Evolutionary conservation across 2,797 vertebrate genomes (phyloP), one percentile per base, ranked within the genome.

Genomic region (Petrocephalus schoutedeni): DNA sequence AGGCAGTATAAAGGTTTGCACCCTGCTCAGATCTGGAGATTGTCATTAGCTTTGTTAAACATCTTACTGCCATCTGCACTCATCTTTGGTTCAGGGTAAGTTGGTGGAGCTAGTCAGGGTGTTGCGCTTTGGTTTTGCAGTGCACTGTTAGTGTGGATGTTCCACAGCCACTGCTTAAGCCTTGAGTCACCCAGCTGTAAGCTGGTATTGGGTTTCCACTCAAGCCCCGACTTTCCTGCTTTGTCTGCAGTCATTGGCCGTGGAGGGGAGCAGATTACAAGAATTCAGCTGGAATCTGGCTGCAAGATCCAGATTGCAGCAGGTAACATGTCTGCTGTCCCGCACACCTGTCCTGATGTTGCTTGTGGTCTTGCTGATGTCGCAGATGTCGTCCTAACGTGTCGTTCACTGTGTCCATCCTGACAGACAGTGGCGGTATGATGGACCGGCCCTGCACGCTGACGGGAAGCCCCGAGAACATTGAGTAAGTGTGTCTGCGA

Each of bases 261-360:
- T 92, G 98, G 98, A 91, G 98, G 98, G 71, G 98, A 99, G 83
- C 98, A 99, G 95, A 99, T 99, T 93, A 99, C 98, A 91, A 96
- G 98, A 95, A 99, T 99, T 95, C 98, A 99, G 93, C 94, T 97
- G 92, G 98, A 99, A 92, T 99, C 98, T 5, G 98, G 98, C 92
- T 99, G 98, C 94, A 99, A 99, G 96, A 99, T 99, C 94, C 98
- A 99, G 93, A 99, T 99, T 90, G 97, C 98, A 90, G 97, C 98
- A 93, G 98, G 98, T 99, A 95, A 85, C 82, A 53, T 84, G n/a
- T 12, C 74, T 23, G 49, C 10, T n/a, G 21, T 64, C 56, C 32
- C 21, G 36, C 45, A 6, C 41, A n/a, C 14, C 19, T 21, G 28
- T 28, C 14, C 19, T 56, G 6, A 49, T 71, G 59, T 10, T 21